These are phyloP conservation scores for Lepidocyrtoides sp. DNA, from an alignment of 2,888 invertebrate genomes.

Conservation along the genomic window DNA sequence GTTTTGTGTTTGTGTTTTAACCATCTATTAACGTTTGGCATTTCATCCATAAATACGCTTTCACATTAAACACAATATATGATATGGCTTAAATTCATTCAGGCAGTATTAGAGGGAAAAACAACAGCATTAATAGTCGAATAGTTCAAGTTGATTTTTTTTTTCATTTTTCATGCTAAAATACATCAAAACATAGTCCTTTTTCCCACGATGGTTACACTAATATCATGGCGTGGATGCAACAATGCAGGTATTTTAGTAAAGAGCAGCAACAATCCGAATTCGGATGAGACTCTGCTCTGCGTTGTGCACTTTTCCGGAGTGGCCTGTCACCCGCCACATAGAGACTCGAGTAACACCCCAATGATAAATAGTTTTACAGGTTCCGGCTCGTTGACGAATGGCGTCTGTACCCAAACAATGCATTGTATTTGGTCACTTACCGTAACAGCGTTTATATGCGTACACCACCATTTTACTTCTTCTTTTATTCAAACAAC, in stretches of 20 bases:
- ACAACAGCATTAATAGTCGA: too few relatives aligned
- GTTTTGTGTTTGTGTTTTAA: too few relatives aligned
- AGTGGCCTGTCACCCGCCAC: conserved; percentile 33
- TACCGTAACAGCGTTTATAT: conserved; percentile 12
- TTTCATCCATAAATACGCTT: too few relatives aligned
- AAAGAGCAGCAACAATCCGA: background rate
- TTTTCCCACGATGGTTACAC: background rate
- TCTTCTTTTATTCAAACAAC: too few relatives aligned
- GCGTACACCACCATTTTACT: background rate
- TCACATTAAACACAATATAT: too few relatives aligned
- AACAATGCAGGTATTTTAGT: background rate
- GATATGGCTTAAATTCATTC: too few relatives aligned
- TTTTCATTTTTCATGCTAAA: too few relatives aligned
- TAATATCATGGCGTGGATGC: too few relatives aligned
- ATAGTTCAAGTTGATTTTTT: too few relatives aligned
- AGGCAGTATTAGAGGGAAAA: too few relatives aligned
- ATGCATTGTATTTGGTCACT: conserved; percentile 18
- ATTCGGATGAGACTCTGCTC: background rate
- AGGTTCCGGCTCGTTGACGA: conserved; percentile 70
- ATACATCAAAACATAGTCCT: too few relatives aligned
- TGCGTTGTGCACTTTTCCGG: conserved; percentile 24
- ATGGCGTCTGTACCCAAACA: conserved; percentile 38
- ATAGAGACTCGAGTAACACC: conserved; percentile 32
- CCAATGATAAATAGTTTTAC: conserved; percentile 65
- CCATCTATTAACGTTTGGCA: too few relatives aligned